phyloP scores from a whole-genome alignment of 2,888 invertebrate species.

The Sphecodes monilicornis region DNA sequence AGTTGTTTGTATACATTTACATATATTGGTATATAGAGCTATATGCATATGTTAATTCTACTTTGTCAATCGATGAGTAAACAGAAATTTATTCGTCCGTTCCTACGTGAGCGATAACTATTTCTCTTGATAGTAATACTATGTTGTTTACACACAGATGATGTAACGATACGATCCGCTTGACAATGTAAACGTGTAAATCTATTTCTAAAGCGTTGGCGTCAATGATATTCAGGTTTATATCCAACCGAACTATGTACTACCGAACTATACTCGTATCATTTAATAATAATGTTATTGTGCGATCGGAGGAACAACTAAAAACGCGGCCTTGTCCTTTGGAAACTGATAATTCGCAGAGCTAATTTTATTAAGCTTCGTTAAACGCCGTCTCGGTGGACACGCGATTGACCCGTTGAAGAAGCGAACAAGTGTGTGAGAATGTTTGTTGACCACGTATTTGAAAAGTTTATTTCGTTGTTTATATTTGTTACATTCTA shows the following conservation, averaged over 20 bases:
- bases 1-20: constrained; percentile 42
- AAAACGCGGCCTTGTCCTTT: constrained; percentile 4
- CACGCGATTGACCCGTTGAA: neutral
- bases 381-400: neutral
- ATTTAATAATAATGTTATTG: neutral
- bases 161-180: constrained; percentile 7
- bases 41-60: constrained; percentile 25
- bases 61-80: constrained; percentile 17
- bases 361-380: neutral
- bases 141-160: neutral
- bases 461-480: constrained; percentile 14
- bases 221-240: neutral
- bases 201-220: neutral
- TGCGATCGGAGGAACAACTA: neutral
- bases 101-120: neutral
- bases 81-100: neutral
- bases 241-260: neutral
- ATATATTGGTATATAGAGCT: constrained; percentile 12
- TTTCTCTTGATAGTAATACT: neutral
- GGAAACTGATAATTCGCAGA: constrained; percentile 6
- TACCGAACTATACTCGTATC: neutral
- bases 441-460: constrained; percentile 2
- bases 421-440: neutral
- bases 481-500: neutral
- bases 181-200: neutral